Evolutionary conservation across 2,113 vertebrate genomes (phyloP).

Genomic region (Rallus limicola): DNA sequence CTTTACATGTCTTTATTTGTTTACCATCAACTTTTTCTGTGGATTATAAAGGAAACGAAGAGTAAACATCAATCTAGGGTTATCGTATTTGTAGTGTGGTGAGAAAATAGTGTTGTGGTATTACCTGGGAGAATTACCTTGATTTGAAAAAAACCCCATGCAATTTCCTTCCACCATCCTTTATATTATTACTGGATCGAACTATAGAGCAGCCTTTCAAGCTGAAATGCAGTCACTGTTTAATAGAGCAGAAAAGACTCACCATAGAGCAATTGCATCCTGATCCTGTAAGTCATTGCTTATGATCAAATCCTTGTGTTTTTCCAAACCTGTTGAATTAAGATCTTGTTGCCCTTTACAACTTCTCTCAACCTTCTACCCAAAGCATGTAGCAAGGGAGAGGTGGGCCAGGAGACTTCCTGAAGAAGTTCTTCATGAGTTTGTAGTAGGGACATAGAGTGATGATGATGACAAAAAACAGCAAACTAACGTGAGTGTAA

Average conservation of each 20-base stretch:
- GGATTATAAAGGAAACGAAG: background rate
- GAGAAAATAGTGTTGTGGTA: background rate
- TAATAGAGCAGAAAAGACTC: background rate
- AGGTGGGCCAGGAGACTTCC: background rate
- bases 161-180: background rate
- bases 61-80: background rate
- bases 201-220: background rate
- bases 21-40: background rate
- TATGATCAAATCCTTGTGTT: background rate
- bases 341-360: background rate
- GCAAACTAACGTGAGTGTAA: background rate
- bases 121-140: background rate
- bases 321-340: background rate
- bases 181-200: background rate
- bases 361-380: background rate
- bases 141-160: background rate
- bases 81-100: background rate
- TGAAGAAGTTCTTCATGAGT: background rate
- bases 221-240: background rate
- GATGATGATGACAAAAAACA: background rate
- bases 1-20: background rate
- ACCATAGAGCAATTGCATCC: background rate
- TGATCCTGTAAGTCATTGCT: background rate
- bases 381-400: background rate
- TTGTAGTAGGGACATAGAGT: background rate